phyloP scores from a whole-genome alignment of 2,888 invertebrate genomes.

The Galeopsomyia nigrocyanea region DNA sequence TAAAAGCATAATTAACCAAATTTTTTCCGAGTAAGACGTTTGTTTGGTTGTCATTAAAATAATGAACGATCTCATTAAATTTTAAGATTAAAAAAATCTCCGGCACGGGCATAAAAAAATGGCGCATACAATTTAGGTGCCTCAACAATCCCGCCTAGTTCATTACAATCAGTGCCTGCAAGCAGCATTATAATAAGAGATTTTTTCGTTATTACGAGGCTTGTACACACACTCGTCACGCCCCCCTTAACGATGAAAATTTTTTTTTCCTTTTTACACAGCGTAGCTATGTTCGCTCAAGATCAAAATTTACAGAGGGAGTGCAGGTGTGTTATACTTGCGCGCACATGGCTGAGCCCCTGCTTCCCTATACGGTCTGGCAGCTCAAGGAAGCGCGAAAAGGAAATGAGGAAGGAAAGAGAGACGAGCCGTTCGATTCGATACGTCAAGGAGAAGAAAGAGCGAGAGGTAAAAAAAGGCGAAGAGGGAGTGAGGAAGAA shows the following conservation, averaged over 20 bases:
- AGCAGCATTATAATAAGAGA: neutral
- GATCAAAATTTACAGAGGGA: slow-evolving; percentile 52
- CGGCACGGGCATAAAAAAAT: too few relatives aligned
- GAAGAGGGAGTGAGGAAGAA: slow-evolving; percentile 1
- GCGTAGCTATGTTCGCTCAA: slow-evolving; percentile 57
- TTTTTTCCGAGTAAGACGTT: too few relatives aligned
- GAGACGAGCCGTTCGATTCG: slow-evolving; percentile 1
- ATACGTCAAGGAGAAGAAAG: slow-evolving; percentile 4
- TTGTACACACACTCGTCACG: slow-evolving; percentile 52
- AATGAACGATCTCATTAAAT: too few relatives aligned
- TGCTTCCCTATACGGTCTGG: slow-evolving; percentile 21
- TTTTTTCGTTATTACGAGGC: slow-evolving; percentile 22
- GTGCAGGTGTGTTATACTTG: slow-evolving; percentile 54
- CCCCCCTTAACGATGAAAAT: slow-evolving; percentile 55
- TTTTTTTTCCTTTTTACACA: slow-evolving; percentile 42
- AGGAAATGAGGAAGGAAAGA: slow-evolving; percentile 21
- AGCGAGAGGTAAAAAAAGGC: slow-evolving; percentile 19
- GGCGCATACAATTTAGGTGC: too few relatives aligned
- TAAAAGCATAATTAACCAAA: too few relatives aligned
- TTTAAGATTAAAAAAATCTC: too few relatives aligned
- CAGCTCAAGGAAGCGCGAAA: slow-evolving; percentile 26
- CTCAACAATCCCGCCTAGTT: too few relatives aligned
- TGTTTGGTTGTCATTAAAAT: too few relatives aligned
- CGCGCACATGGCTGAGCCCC: neutral
- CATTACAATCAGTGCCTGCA: too few relatives aligned